Evolutionary conservation across 2,113 vertebrate genomes (phyloP).

Genomic region (Phaethon lepturus): DNA sequence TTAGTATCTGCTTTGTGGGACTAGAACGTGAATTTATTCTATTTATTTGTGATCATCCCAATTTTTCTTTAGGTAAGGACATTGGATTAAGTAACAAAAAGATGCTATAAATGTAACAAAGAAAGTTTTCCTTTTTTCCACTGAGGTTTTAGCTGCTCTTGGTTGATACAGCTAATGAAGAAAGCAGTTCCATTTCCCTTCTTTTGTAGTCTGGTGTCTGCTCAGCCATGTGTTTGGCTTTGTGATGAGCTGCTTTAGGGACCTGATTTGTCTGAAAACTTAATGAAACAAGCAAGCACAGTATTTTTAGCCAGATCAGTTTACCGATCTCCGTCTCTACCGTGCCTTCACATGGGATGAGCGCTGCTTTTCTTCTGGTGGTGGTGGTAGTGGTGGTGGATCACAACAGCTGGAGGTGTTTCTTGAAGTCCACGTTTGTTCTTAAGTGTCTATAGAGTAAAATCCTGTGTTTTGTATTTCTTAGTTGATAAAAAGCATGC

Average conservation of each 20-base stretch:
- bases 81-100: background rate
- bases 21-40: background rate
- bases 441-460: too few relatives aligned
- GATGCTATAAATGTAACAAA: rapidly evolving
- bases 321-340: background rate
- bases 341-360: background rate
- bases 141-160: background rate
- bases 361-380: background rate
- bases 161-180: background rate
- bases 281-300: background rate
- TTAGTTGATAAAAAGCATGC: rapidly evolving
- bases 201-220: background rate
- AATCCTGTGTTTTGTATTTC: background rate
- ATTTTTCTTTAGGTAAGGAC: background rate
- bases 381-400: background rate
- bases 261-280: background rate
- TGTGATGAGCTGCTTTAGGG: background rate
- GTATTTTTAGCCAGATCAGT: background rate
- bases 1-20: background rate
- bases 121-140: background rate
- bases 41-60: background rate
- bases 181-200: background rate
- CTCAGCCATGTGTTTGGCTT: background rate
- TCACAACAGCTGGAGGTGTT: background rate
- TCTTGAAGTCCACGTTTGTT: background rate